Base-by-base conservation (phyloP, 1,140 invertebrate species). In the Trichonephila clavipes region DNA sequence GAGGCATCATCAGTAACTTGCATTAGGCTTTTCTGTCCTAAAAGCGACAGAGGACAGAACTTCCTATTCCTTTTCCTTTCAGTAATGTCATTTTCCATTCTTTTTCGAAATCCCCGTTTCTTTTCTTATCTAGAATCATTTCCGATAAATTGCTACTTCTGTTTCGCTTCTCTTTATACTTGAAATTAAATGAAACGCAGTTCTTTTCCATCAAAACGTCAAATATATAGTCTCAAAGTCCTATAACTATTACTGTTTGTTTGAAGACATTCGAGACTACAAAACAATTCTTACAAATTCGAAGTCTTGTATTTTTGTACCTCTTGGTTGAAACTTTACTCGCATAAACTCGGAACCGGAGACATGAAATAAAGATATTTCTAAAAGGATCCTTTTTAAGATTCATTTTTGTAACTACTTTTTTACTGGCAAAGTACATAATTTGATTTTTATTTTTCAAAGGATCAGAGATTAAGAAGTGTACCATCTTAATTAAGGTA, bases 141-240 rank as follows among this genome's bases (percentile, higher is more conserved):
- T 90, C 69, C 89, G 72, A 90, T 90, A 90, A 90, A 90, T 90
- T 90, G 89, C 89, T 90, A 81, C 89, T 90, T 90, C 69, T 90
- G 89, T 90, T 90, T 90, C 59, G 5, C 10, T 81, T n/a, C 44
- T n/a, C 72, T 90, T 90, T 90, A 82, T 90, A 28, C 69, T 90
- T 90, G 51, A 90, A 90, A 82, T 90, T 90, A 90, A 90, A 90
- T 81, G 89, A 90, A 90, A 90, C 24, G 58, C 24, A 81, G 24
- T 61, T 81, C 66, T 82, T 90, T 82, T 21, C 86, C 83, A 61
- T 85, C 83, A 85, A 85, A 85, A 85, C 58, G 40, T 59, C 58
- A 85, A 85, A 85, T 58, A 85, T 58, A 85, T 24, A 61, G n/a
- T 85, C 58, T 61, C 44, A 28, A 85, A 59, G 83, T 21, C 18